Percentiles rank a stretch among this genome's conserved stretches.
phyloP scores from a whole-genome alignment of 2,888 invertebrate genomes.

The Agrotis exclamationis region DNA sequence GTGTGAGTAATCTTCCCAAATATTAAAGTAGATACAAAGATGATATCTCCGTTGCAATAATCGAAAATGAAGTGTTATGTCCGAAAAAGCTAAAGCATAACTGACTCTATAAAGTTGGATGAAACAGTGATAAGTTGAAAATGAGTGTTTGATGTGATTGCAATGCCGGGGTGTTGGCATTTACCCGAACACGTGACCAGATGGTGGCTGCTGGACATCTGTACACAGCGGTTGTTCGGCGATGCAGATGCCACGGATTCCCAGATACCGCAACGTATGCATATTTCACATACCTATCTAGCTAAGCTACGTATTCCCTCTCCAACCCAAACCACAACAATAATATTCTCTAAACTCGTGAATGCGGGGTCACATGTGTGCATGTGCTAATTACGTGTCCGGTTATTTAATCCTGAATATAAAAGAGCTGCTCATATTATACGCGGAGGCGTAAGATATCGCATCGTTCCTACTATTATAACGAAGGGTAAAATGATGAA shows the following conservation, averaged over 20 bases:
- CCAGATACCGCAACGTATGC: constrained; percentile 88
- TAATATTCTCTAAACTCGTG: constrained; percentile 32
- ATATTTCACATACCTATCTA: constrained; percentile 39
- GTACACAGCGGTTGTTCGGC: constrained; percentile 90
- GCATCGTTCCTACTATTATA: constrained; percentile 73
- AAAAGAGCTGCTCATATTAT: constrained; percentile 45
- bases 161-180: constrained; percentile 89
- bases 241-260: constrained; percentile 84
- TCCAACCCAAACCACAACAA: constrained; percentile 28
- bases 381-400: constrained; percentile 58
- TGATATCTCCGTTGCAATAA: constrained; percentile 10
- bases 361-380: constrained; percentile 43
- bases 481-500: constrained; percentile 84
- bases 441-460: constrained; percentile 59
- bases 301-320: constrained; percentile 23
- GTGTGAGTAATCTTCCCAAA: constrained; percentile 10
- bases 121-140: constrained; percentile 46
- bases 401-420: constrained; percentile 49
- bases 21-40: constrained; percentile 8
- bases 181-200: constrained; percentile 91
- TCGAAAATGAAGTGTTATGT: constrained; percentile 22
- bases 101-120: not conserved
- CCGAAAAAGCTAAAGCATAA: constrained; percentile 21
- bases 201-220: constrained; percentile 93
- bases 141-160: constrained; percentile 62